Evolutionary conservation across 2,797 vertebrate genomes (phyloP), one percentile per base, ranked within the genome.

Genomic region (Lacerta viridis): DNA sequence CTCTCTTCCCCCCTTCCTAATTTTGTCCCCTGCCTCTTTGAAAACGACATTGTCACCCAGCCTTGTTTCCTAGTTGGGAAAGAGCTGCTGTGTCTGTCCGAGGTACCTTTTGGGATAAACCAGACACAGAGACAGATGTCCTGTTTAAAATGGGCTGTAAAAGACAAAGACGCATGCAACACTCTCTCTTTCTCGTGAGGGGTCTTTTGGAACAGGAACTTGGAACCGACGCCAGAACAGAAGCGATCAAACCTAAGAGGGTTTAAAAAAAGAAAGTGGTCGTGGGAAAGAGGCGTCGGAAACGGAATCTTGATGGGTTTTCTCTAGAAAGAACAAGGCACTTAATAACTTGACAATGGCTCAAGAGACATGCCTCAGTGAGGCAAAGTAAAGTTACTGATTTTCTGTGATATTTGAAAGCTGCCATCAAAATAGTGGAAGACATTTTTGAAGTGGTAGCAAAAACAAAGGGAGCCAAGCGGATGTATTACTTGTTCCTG

Each of bases 91-190:
- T 77, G 7, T 39, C 36, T n/a, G 9, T 50, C 6, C 29, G 17
- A 66, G 68, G 11, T 69, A 39, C n/a, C 9, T 33, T 64, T 50
- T 36, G 10, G 20, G 66, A 25, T 27, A 50, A 64, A 7, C 29
- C 23, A 29, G 72, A 43, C 46, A 27, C 11, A 3, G 74, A 74
- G 83, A 25, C 87, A 86, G 83, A 71, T 88, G 55, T 41, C 87
- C 46, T 78, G 84, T 80, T 85, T 88, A 75, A 86, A 68, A 81
- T 68, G 77, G 87, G 61, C 88, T 87, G 18, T 69, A 86, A 87
- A 82, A 90, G 90, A 92, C 94, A 94, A 93, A 93, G 92, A 87
- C 92, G 20, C 80, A 89, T 36, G 83, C 33, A 43, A 75, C 39
- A 72, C 85, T 75, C 27, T 85, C 72, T 66, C 3, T 85, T 33